Conservation (phyloP, 2,113 vertebrate genomes). For the Apus apus region DNA sequence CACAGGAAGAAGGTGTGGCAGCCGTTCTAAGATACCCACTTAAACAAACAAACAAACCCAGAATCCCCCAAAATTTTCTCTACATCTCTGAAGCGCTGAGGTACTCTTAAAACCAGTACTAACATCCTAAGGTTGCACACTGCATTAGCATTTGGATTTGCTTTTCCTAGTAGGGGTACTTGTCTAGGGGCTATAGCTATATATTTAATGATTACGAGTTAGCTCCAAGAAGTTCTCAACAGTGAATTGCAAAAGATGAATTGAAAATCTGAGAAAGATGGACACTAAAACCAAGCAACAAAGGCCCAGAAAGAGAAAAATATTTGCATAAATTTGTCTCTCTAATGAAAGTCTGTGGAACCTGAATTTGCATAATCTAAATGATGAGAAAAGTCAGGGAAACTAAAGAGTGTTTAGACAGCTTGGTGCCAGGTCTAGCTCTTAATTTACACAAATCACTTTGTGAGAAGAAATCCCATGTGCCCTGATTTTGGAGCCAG, state of each 20-base stretch:
- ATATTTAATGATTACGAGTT: background rate
- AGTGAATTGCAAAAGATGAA: slow-evolving; percentile 1
- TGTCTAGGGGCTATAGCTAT: background rate
- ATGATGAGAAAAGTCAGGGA: slow-evolving; percentile 60
- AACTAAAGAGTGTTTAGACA: slow-evolving; percentile 59
- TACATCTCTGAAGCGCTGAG: background rate
- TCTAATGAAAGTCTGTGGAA: slow-evolving; percentile 42
- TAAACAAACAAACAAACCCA: background rate
- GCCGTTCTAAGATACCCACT: background rate
- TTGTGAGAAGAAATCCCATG: slow-evolving; percentile 48
- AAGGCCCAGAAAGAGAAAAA: slow-evolving; percentile 34
- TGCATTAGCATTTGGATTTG: slow-evolving; percentile 11
- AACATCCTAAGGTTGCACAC: background rate
- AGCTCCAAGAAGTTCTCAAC: slow-evolving; percentile 30
- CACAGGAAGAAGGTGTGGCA: background rate
- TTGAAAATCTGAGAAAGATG: slow-evolving; percentile 36
- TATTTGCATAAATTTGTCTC: slow-evolving; percentile 52
- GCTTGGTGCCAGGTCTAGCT: slow-evolving; percentile 56
- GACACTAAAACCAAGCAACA: slow-evolving; percentile 15
- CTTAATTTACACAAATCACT: slow-evolving; percentile 56
- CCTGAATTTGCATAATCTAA: slow-evolving; percentile 65
- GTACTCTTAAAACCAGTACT: background rate
- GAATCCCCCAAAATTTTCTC: background rate
- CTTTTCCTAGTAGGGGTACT: background rate
- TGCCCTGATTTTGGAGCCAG: background rate